Conservation (phyloP, 2,113 vertebrate genomes). For the Lethenteron camtschaticum region DNA sequence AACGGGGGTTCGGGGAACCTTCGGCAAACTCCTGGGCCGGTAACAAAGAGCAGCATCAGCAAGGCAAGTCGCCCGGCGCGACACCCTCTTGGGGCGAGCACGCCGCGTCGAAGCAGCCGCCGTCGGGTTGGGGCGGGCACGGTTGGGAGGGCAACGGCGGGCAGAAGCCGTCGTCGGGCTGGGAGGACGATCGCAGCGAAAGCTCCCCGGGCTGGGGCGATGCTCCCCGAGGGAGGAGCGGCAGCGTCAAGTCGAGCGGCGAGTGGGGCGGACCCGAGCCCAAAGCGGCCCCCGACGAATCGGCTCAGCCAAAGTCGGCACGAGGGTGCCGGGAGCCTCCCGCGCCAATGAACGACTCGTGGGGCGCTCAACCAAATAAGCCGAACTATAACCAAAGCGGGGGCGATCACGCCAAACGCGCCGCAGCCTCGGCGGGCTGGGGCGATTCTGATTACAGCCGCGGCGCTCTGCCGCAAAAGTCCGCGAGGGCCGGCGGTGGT, state of each 20-base stretch:
- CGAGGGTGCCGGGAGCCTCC: conserved; percentile 55
- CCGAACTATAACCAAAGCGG: conserved; percentile 34
- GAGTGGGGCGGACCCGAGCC: too few relatives aligned
- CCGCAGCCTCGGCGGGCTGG: neutral
- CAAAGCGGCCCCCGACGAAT: conserved; percentile 21
- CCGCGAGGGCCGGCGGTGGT: neutral
- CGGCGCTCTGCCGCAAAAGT: neutral
- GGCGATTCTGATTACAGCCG: neutral
- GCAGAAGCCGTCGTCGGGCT: neutral
- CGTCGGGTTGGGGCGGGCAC: too few relatives aligned
- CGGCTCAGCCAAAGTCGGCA: conserved; percentile 33
- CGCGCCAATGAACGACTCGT: too few relatives aligned
- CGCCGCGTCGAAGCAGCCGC: too few relatives aligned
- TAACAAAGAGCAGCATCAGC: too few relatives aligned
- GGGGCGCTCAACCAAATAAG: conserved; percentile 14
- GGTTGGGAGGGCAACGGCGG: neutral
- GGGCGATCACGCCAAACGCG: conserved; percentile 40
- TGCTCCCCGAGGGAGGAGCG: too few relatives aligned
- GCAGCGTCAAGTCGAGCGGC: too few relatives aligned
- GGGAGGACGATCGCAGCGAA: neutral
- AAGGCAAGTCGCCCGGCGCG: too few relatives aligned
- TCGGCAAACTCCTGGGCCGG: too few relatives aligned
- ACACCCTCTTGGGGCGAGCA: too few relatives aligned
- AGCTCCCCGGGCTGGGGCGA: too few relatives aligned
- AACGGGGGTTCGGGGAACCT: too few relatives aligned